Percentiles rank a stretch among this genome's conserved stretches.
These are phyloP conservation scores for Muscicapa adusta DNA, from an alignment of 2,113 vertebrate genomes.

Conservation along the genomic window DNA sequence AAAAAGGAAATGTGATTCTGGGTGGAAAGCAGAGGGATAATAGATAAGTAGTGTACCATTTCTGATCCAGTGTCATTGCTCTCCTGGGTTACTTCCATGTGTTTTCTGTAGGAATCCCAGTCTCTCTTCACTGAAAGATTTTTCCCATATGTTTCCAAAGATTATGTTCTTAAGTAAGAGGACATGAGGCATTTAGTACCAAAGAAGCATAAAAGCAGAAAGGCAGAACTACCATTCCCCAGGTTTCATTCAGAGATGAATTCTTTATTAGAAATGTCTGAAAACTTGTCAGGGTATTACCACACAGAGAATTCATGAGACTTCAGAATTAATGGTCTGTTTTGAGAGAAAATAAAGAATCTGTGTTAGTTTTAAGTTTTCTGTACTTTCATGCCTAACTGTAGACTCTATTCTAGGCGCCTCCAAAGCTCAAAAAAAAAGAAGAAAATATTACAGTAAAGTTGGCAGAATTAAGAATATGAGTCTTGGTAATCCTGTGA, in stretches of 20 bases:
- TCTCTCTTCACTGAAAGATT: not conserved
- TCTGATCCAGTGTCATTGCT: not conserved
- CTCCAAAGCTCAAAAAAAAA: not conserved
- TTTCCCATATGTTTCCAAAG: not conserved
- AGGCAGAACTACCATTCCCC: not conserved
- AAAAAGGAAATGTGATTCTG: not conserved
- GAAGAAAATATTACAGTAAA: not conserved
- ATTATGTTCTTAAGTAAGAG: not conserved
- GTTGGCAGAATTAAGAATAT: not conserved
- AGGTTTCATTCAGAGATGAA: not conserved
- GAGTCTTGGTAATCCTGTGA: not conserved
- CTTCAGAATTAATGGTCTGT: constrained; percentile 1
- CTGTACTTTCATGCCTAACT: not conserved
- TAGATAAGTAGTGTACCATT: not conserved
- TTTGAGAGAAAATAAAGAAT: constrained; percentile 10
- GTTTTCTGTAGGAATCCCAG: not conserved
- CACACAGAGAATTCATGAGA: not conserved
- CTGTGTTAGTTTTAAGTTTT: not conserved
- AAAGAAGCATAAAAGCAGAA: not conserved
- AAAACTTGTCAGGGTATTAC: not conserved
- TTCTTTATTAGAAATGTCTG: constrained; percentile 21
- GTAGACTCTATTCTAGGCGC: not conserved
- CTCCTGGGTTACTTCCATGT: not conserved
- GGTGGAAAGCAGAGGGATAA: not conserved
- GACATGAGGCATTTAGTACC: not conserved